A percentile compares a stretch with the other conserved stretches of the same genome.
Conservation (phyloP, 1,140 invertebrate species). For the Drosophila lacteicornis region DNA sequence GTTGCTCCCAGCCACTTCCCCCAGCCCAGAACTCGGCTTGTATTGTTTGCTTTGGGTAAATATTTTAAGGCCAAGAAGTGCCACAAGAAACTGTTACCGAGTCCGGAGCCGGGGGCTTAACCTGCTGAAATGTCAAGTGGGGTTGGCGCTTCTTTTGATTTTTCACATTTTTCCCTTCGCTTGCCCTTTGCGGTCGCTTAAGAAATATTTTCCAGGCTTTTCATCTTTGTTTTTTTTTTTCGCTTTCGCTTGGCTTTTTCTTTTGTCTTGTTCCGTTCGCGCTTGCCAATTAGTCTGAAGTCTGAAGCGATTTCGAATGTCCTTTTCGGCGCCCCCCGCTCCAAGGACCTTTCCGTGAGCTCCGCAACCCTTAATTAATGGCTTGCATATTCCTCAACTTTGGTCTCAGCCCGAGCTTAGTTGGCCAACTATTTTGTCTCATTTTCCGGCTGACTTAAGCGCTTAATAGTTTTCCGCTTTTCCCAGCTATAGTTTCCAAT, state of each 20-base stretch:
- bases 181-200: conserved; percentile 60
- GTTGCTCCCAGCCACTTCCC: conserved; percentile 14
- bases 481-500: conserved; percentile 29
- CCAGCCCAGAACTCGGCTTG: conserved; percentile 1
- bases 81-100: conserved; percentile 67
- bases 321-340: conserved; percentile 10
- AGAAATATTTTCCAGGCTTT: conserved; percentile 51
- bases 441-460: conserved; percentile 84
- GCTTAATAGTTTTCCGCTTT: conserved; percentile 82
- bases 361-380: conserved; percentile 66
- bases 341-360: conserved; percentile 8
- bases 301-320: conserved; percentile 39
- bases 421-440: conserved; percentile 82
- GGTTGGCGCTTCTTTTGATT: conserved; percentile 64
- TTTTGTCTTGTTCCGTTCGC: conserved; percentile 55
- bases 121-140: conserved; percentile 71
- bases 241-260: conserved; percentile 4
- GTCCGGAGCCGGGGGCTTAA: conserved; percentile 41
- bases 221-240: conserved; percentile 11
- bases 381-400: conserved; percentile 39
- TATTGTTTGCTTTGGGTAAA: conserved; percentile 64
- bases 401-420: conserved; percentile 21
- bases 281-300: conserved; percentile 69
- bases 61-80: conserved; percentile 71
- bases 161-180: conserved; percentile 50